Evolutionary conservation across 1,140 invertebrate genomes (phyloP), one percentile per base, ranked within the genome.

Genomic region (Oryctes rhinoceros): DNA sequence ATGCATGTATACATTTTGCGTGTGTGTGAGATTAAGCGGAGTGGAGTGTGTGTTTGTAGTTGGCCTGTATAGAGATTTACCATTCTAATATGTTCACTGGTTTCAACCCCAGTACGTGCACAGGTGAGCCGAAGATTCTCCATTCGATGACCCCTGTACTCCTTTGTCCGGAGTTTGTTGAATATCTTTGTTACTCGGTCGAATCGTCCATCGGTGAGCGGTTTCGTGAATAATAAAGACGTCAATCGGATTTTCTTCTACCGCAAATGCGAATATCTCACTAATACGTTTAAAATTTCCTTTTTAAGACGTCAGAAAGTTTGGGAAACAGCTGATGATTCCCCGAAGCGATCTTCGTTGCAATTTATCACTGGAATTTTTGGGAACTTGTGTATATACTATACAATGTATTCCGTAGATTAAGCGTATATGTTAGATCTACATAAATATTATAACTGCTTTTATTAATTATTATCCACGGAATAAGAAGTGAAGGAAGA

Each of bases 91-190:
- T 71, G 65, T 37, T 30, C 65, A 71, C 11, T 71, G 65, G 65
- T 71, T 24, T 30, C 65, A 7, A 71, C 65, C 65, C 65, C 35
- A 35, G 24, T 71, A 71, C 65, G 65, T 0, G 65, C 65, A 71
- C 65, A 71, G 65, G 65, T 71, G 65, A 71, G 65, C 65, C 20
- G 65, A 71, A 35, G 65, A 71, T 71, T 71, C 65, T 71, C 24
- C 65, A 71, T 71, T 24, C 20, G 65, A 71, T 71, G 65, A 71
- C 65, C 65, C 65, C 65, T 24, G 18, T 30, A 7, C 35, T 71
- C 18, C 65, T 71, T 71, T 71, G 65, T 71, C 24, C 24, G 18
- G 35, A 35, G 65, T 10, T 71, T 30, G 65, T 37, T 71, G 65
- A 71, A 71, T 71, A 30, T 71, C 65, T 71, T 37, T 71, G 18